Percentiles rank a stretch among this genome's conserved stretches.
Evolutionary conservation across 2,888 invertebrate genomes (phyloP).

Genomic region (Malthinus seriepunctatus): DNA sequence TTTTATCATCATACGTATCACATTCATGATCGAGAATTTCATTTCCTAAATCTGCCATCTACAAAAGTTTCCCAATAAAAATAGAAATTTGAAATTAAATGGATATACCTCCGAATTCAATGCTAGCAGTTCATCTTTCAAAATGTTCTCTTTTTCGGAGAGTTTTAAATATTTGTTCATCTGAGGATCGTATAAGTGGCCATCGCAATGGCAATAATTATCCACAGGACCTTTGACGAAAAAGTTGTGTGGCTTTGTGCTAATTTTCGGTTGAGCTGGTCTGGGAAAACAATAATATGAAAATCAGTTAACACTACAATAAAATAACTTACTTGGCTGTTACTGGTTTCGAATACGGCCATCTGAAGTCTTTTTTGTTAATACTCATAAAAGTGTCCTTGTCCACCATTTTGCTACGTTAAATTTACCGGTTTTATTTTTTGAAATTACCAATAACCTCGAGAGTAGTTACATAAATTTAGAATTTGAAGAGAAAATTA

Average conservation of each 20-base stretch:
- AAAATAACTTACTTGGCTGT: slow-evolving; percentile 56
- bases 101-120: slow-evolving; percentile 39
- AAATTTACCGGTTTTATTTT: background rate
- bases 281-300: slow-evolving; percentile 43
- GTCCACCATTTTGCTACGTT: slow-evolving; percentile 26
- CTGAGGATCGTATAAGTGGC: slow-evolving; percentile 63
- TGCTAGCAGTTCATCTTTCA: slow-evolving; percentile 56
- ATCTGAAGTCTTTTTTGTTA: slow-evolving; percentile 59
- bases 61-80: slow-evolving; percentile 24
- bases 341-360: slow-evolving; percentile 64
- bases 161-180: slow-evolving; percentile 65
- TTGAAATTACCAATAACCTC: too few relatives aligned
- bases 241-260: slow-evolving; percentile 55
- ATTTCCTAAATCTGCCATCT: slow-evolving; percentile 65
- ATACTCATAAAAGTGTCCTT: slow-evolving; percentile 57
- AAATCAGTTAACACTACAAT: background rate
- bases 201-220: slow-evolving; percentile 68
- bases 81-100: slow-evolving; percentile 43
- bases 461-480: background rate
- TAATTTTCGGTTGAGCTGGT: slow-evolving; percentile 64
- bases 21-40: slow-evolving; percentile 68
- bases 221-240: slow-evolving; percentile 61
- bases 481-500: background rate
- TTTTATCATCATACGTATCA: slow-evolving; percentile 64
- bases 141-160: slow-evolving; percentile 62